Evolutionary conservation across 2,888 invertebrate genomes (phyloP).

Genomic region (Antitype chi): DNA sequence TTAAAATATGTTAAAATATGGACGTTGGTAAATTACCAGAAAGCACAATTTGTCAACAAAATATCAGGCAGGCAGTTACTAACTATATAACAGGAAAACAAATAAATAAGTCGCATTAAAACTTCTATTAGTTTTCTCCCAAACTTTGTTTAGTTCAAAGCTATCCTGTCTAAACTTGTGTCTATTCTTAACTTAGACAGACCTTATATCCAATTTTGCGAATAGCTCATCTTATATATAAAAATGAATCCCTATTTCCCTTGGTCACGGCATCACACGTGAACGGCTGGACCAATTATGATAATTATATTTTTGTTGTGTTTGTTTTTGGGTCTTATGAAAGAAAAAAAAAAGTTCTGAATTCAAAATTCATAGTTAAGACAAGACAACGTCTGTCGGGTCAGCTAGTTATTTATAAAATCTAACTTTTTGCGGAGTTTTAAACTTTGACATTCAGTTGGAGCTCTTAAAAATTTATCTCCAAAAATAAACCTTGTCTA

Average conservation of each 20-base stretch:
- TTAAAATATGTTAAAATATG: too few species aligned
- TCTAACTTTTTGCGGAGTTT: conserved; percentile 21
- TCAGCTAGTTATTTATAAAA: conserved; percentile 51
- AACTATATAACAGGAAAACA: conserved; percentile 5
- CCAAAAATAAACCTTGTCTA: background rate
- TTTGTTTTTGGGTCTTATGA: too few species aligned
- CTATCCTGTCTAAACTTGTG: conserved; percentile 15
- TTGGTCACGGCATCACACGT: too few species aligned
- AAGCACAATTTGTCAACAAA: background rate
- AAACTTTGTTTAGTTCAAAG: conserved; percentile 21
- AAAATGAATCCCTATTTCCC: too few species aligned
- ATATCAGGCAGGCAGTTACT: background rate
- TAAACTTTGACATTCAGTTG: conserved; percentile 8
- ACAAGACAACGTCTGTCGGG: too few species aligned
- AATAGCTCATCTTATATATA: too few species aligned
- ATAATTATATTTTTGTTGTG: too few species aligned
- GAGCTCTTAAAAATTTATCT: background rate
- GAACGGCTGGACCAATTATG: too few species aligned
- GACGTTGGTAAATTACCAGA: too few species aligned
- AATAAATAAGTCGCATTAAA: conserved; percentile 37
- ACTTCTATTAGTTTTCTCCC: conserved; percentile 26
- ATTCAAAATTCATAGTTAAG: too few species aligned
- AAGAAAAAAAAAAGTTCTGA: too few species aligned
- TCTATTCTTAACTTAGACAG: conserved; percentile 21
- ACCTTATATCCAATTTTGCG: background rate